Evolutionary conservation across 2,113 vertebrate genomes (phyloP), one percentile per base, ranked within the genome.

Genomic region (Speoplatyrhinus poulsoni): DNA sequence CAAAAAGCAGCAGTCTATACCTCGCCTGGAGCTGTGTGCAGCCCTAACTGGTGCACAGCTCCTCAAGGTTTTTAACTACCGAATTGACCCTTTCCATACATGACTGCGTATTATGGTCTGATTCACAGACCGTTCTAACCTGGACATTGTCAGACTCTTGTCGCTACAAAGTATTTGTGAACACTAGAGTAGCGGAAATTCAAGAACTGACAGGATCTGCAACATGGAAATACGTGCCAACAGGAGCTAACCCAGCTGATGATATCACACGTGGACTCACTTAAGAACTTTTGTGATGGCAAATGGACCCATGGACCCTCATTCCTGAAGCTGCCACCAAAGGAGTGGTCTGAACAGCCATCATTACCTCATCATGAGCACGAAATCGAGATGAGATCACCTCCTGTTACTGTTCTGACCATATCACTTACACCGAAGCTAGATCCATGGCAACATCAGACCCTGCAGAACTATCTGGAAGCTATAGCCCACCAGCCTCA

Each of bases 231-330:
- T 54, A 54, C 52, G 52, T 8, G 52, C 52, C 52, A 54, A 15
- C 52, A 48, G 47, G 47, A 48, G 47, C 47, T 6, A 76, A 76
- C 12, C 58, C 57, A 47, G 62, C 74, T 12, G 76, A 78, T 3
- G 61, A 73, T 17, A 60, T 78, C 17, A 73, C 66, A 1, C 7
- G 26, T 10, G 76, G 70, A 3, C 58, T 10, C 36, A 4, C 26
- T 73, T 8, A 13, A 13, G 12, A 41, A 62, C 16, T 9, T 67
- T 4, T 54, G 9, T 12, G 7, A 11, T 11, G 16, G 47, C 16
- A 32, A 46, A 3, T 64, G 69, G 68, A 53, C 11, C 9, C 12
- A 62, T 12, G 58, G 63, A 12, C 63, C 64, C 13, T 8, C 13
- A 6, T 68, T 76, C 33, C 36, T 64, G n/a, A 16, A 50, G 11